phyloP scores from a whole-genome alignment of 2,113 vertebrate genomes.

The Colius striatus region DNA sequence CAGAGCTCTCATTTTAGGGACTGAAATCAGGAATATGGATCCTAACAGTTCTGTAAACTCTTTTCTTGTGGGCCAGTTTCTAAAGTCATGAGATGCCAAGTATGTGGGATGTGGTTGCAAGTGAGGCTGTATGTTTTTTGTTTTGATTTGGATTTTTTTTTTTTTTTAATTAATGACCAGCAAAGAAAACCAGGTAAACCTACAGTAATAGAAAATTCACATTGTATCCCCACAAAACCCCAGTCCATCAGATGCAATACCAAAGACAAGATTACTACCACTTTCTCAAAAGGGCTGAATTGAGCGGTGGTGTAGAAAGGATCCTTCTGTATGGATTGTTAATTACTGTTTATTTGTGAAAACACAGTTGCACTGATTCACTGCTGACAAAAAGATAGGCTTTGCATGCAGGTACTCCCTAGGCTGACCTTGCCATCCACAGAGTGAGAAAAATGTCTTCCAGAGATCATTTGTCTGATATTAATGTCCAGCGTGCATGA shows the following conservation, averaged over 20 bases:
- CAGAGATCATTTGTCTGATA: background rate
- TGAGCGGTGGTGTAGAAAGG: background rate
- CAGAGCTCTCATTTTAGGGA: fast-evolving
- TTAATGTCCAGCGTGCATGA: fast-evolving
- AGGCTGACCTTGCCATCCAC: background rate
- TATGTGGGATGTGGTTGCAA: background rate
- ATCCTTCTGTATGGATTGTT: background rate
- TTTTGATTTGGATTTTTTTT: background rate
- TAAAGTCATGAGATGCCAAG: background rate
- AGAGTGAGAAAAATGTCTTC: background rate
- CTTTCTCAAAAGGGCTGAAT: background rate
- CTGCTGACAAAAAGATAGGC: background rate
- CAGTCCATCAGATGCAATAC: background rate
- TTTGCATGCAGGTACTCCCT: background rate
- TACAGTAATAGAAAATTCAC: background rate
- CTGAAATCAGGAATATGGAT: background rate
- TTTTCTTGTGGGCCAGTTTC: background rate
- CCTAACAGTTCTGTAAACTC: background rate
- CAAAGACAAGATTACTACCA: background rate
- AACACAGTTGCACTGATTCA: background rate
- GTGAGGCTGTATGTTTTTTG: too few relatives aligned
- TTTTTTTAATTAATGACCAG: background rate
- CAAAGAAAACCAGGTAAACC: background rate
- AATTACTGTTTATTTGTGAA: background rate
- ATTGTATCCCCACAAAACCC: fast-evolving